Conservation (phyloP, 2,797 vertebrate genomes). For the Ficedula albicollis region DNA sequence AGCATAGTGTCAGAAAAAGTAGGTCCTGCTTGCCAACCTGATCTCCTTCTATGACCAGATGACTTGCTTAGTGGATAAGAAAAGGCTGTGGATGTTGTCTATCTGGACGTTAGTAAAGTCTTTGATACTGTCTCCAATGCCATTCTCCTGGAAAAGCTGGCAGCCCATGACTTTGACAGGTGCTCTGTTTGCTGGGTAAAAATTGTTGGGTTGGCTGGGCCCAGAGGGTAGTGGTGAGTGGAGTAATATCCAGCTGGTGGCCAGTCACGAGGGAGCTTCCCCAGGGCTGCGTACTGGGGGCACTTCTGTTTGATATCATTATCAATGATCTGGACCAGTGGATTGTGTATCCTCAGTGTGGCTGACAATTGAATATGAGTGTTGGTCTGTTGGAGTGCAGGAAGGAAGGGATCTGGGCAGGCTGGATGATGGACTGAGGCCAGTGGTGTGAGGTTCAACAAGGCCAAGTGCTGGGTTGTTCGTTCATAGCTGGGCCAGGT, state of each 20-base stretch:
- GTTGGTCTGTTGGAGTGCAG: background rate
- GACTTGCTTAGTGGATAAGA: background rate
- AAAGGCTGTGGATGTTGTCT: background rate
- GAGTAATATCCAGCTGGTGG: background rate
- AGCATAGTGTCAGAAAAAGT: background rate
- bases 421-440: background rate
- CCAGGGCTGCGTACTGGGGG: background rate
- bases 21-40: background rate
- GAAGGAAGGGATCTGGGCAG: background rate
- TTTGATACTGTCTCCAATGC: background rate
- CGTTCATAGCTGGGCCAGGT: background rate
- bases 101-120: background rate
- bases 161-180: background rate
- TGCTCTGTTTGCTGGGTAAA: background rate
- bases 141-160: background rate
- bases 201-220: rapidly evolving
- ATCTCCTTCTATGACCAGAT: background rate
- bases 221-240: too few species aligned
- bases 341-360: background rate
- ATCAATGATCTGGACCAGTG: rapidly evolving
- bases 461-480: background rate
- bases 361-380: background rate
- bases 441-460: background rate
- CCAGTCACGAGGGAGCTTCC: rapidly evolving
- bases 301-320: background rate